phyloP scores from a whole-genome alignment of 37 sponge, comb jelly and placozoan genomes.

The Cladorhizidae sp. region DNA sequence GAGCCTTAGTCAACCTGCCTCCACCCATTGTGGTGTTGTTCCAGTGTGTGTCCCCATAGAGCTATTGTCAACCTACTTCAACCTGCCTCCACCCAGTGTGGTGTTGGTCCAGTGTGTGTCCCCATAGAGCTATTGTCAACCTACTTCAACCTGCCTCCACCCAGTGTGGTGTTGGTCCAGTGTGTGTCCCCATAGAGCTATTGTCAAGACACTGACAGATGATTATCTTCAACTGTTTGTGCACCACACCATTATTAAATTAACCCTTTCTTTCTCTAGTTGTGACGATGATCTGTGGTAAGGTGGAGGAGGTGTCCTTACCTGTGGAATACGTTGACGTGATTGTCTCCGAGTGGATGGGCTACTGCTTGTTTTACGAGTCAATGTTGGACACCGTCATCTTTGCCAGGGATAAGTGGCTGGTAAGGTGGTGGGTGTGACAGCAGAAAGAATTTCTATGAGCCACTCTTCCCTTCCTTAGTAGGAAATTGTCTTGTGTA shows the following conservation, averaged over 20 bases:
- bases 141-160: neutral
- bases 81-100: too few relatives aligned
- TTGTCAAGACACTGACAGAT: neutral
- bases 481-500: too few relatives aligned
- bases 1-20: too few relatives aligned
- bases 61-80: too few relatives aligned
- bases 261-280: slow-evolving; percentile 26
- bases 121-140: neutral
- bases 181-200: too few relatives aligned
- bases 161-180: too few relatives aligned
- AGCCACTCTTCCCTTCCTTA: too few relatives aligned
- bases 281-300: slow-evolving; percentile 80
- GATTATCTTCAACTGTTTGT: neutral
- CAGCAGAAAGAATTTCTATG: too few relatives aligned
- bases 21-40: too few relatives aligned
- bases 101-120: too few relatives aligned
- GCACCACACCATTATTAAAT: neutral
- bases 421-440: slow-evolving; percentile 78
- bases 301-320: slow-evolving; percentile 92
- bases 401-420: slow-evolving; percentile 95
- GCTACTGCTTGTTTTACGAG: slow-evolving; percentile 99
- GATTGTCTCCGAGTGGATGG: slow-evolving; percentile 99
- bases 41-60: too few relatives aligned
- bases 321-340: slow-evolving; percentile 92
- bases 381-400: slow-evolving; percentile 96